Conservation (phyloP, 2,797 vertebrate genomes). For the Micrastur ruficollis region DNA sequence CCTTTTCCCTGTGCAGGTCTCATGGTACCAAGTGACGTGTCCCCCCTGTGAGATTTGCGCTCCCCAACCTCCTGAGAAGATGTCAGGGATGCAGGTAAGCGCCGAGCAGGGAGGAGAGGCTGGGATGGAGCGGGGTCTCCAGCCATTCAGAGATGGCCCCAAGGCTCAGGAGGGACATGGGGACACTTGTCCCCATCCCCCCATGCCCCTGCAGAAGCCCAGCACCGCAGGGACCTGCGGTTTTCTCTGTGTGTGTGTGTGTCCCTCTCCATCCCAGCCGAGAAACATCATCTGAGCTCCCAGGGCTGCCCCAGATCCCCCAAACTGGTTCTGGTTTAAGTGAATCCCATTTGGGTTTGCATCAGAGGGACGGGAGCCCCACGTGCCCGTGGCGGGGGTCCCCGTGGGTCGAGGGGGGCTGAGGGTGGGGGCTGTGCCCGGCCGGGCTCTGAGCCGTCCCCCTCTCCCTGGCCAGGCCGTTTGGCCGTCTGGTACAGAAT, state of each 20-base stretch:
- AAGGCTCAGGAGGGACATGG: fast-evolving
- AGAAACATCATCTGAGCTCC: not conserved
- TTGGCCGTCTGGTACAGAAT: constrained; percentile 94
- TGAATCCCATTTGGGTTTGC: fast-evolving
- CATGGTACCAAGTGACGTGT: constrained; percentile 74
- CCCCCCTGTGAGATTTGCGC: constrained; percentile 64
- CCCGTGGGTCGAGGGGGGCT: fast-evolving
- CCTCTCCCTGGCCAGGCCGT: constrained; percentile 62
- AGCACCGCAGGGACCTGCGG: fast-evolving
- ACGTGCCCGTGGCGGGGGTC: fast-evolving
- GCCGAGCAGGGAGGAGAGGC: fast-evolving
- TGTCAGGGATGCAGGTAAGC: constrained; percentile 78
- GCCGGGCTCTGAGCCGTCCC: not conserved
- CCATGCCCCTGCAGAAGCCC: not conserved
- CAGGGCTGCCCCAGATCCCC: not conserved
- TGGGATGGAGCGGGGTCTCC: not conserved
- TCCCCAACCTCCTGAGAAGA: constrained; percentile 65
- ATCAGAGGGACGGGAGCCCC: fast-evolving
- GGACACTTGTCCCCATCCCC: not conserved
- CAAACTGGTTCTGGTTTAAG: not conserved
- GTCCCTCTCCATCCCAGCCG: not conserved
- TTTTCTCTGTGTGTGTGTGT: not conserved
- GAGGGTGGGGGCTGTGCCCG: fast-evolving
- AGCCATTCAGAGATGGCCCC: fast-evolving
- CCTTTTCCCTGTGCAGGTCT: constrained; percentile 51